Evolutionary conservation across 2,113 vertebrate species (phyloP).

Genomic region (Chionis minor): DNA sequence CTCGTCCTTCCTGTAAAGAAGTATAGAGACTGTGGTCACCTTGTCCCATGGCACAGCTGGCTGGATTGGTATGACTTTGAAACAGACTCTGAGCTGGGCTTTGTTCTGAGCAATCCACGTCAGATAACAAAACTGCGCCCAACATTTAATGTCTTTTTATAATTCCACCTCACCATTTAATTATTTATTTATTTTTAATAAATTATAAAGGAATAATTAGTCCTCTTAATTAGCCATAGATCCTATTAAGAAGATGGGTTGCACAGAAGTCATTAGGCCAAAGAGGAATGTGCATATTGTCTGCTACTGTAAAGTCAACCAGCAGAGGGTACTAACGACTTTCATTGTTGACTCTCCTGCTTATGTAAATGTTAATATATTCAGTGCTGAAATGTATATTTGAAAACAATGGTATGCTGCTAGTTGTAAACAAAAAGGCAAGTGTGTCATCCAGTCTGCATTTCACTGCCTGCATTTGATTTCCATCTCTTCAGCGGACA

Average conservation of each 20-base stretch:
- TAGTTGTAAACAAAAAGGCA: background rate
- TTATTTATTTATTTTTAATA: background rate
- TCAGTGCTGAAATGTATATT: background rate
- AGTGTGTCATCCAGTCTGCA: background rate
- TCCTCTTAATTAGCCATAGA: background rate
- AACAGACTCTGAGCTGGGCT: background rate
- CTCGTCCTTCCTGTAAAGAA: background rate
- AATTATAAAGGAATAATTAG: background rate
- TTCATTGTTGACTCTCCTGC: background rate
- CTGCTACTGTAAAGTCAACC: slow-evolving; percentile 13
- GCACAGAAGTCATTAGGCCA: background rate
- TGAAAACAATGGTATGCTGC: slow-evolving; percentile 1
- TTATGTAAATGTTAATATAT: slow-evolving; percentile 18
- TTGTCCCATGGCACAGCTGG: background rate
- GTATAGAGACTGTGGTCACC: background rate
- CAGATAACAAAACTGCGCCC: background rate
- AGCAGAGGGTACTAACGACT: slow-evolving; percentile 70
- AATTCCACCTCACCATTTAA: background rate
- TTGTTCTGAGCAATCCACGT: background rate
- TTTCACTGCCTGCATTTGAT: background rate
- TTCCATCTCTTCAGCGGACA: background rate
- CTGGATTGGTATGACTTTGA: background rate
- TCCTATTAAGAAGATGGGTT: background rate
- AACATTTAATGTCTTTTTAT: background rate
- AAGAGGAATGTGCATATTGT: background rate